phyloP scores from a whole-genome alignment of 2,797 vertebrate species.

The Apodemus agrarius region DNA sequence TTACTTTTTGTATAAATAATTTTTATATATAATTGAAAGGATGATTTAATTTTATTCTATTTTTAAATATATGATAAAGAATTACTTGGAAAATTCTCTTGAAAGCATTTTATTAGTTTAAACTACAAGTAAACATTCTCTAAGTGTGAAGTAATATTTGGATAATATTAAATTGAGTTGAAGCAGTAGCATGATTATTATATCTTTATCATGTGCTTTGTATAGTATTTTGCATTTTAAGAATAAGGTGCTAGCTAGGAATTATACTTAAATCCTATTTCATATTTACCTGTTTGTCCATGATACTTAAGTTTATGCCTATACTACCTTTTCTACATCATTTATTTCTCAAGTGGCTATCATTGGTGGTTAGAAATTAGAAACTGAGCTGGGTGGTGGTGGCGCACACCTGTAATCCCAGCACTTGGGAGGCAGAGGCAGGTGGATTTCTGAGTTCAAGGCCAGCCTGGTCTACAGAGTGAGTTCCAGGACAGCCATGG shows the following conservation, averaged over 20 bases:
- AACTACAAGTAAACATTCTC: conserved; percentile 37
- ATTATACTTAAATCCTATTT: conserved; percentile 44
- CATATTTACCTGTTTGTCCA: neutral
- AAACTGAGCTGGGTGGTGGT: too few species aligned
- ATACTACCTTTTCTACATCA: neutral
- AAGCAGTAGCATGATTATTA: neutral
- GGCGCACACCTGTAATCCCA: too few species aligned
- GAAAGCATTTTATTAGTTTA: conserved; percentile 55
- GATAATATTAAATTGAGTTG: conserved; percentile 28
- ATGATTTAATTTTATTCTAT: conserved; percentile 28
- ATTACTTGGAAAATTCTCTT: conserved; percentile 56
- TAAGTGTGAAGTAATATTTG: conserved; percentile 5
- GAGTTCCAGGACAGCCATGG: too few species aligned
- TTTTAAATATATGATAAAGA: conserved; percentile 25
- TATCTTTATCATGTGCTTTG: conserved; percentile 9
- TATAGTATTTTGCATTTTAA: conserved; percentile 34
- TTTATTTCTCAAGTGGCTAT: conserved; percentile 54
- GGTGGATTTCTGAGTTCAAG: too few species aligned
- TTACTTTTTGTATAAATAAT: conserved; percentile 13
- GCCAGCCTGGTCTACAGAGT: too few species aligned
- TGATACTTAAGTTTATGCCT: neutral
- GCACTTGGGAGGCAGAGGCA: too few species aligned
- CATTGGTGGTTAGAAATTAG: neutral
- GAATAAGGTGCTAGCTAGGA: conserved; percentile 43
- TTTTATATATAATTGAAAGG: conserved; percentile 51